Conservation (phyloP, 2,888 invertebrate genomes). For the Habroteleia sp. region DNA sequence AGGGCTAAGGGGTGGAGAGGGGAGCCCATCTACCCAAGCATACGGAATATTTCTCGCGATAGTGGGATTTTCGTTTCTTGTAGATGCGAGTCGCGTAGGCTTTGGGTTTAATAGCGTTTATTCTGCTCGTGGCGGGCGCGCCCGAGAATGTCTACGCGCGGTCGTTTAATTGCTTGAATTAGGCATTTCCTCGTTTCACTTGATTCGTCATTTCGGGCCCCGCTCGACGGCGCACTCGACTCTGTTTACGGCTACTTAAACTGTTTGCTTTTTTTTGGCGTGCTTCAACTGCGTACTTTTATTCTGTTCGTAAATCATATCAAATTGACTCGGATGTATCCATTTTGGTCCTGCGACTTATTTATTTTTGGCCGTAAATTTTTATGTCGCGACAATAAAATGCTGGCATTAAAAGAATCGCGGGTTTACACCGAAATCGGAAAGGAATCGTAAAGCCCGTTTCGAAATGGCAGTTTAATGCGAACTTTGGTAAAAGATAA, state of each 20-base stretch:
- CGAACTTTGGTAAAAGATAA: slow-evolving; percentile 34
- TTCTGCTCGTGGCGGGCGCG: slow-evolving; percentile 10
- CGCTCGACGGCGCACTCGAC: slow-evolving; percentile 24
- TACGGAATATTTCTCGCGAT: slow-evolving; percentile 44
- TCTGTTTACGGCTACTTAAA: slow-evolving; percentile 27
- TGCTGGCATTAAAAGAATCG: slow-evolving; percentile 40
- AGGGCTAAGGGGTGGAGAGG: too few relatives aligned
- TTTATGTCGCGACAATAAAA: slow-evolving; percentile 46
- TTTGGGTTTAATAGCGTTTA: slow-evolving; percentile 25
- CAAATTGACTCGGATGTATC: slow-evolving; percentile 44
- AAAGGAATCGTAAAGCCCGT: slow-evolving; percentile 41
- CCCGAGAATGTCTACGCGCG: neutral
- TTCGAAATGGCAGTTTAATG: slow-evolving; percentile 41
- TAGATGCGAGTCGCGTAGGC: neutral
- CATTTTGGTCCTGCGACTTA: slow-evolving; percentile 30
- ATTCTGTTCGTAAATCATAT: slow-evolving; percentile 42
- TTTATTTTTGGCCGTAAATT: slow-evolving; percentile 48
- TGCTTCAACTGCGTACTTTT: slow-evolving; percentile 6
- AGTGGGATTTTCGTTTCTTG: slow-evolving; percentile 38
- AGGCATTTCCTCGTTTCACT: slow-evolving; percentile 68
- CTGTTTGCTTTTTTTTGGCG: slow-evolving; percentile 1
- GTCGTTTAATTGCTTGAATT: slow-evolving; percentile 66
- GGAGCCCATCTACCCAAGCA: slow-evolving; percentile 30
- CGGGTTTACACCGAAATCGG: slow-evolving; percentile 44
- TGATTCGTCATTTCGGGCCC: slow-evolving; percentile 62